phyloP scores from a whole-genome alignment of 2,113 vertebrate genomes.

The Albula glossodonta region DNA sequence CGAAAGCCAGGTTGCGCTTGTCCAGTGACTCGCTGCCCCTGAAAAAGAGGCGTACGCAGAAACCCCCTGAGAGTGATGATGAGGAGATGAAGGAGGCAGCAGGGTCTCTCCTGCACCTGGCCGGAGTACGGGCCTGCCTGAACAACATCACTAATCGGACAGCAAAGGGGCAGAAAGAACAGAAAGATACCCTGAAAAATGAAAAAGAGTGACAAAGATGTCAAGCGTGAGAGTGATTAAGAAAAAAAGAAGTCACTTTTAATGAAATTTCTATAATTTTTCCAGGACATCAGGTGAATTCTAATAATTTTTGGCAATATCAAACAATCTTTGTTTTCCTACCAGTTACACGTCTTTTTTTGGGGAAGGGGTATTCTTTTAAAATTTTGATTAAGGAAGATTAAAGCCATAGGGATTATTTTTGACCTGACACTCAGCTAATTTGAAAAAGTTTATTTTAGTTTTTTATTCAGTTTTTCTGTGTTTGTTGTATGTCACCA shows the following conservation, averaged over 20 bases:
- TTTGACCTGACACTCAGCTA: slow-evolving; percentile 71
- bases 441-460: slow-evolving; percentile 74
- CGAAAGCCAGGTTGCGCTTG: slow-evolving; percentile 78
- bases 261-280: slow-evolving; percentile 87
- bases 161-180: slow-evolving; percentile 98
- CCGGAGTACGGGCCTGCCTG: slow-evolving; percentile 95
- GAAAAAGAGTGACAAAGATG: slow-evolving; percentile 58
- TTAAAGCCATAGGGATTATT: slow-evolving; percentile 86
- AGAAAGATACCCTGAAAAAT: slow-evolving; percentile 92
- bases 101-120: slow-evolving; percentile 94
- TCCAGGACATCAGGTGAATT: slow-evolving; percentile 99
- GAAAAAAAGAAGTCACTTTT: slow-evolving; percentile 81
- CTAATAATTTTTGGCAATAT: slow-evolving; percentile 99
- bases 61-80: slow-evolving; percentile 93
- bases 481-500: background rate
- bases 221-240: slow-evolving; percentile 41
- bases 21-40: slow-evolving; percentile 92
- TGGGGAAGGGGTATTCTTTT: slow-evolving; percentile 50
- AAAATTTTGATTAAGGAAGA: slow-evolving; percentile 79
- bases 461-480: slow-evolving; percentile 55
- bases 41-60: slow-evolving; percentile 94
- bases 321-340: slow-evolving; percentile 80
- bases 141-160: slow-evolving; percentile 99
- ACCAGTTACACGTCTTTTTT: slow-evolving; percentile 44
- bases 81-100: slow-evolving; percentile 99